phyloP scores from a whole-genome alignment of 2,113 vertebrate species.

The Coracopsis vasa region DNA sequence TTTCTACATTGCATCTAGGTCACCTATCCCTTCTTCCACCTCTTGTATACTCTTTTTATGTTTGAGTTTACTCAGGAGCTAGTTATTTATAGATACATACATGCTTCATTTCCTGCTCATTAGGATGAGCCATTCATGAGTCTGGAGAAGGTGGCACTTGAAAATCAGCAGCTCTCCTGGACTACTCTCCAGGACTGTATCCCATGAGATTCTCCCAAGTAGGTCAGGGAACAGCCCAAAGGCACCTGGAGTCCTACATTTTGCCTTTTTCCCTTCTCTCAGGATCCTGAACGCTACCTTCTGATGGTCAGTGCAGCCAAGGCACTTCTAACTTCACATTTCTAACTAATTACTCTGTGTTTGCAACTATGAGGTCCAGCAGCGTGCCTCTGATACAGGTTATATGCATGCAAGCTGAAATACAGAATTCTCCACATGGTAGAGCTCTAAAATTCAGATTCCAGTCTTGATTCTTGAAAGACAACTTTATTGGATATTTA shows the following conservation, averaged over 20 bases:
- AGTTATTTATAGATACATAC: neutral
- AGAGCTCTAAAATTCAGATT: neutral
- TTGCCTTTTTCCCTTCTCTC: neutral
- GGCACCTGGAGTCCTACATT: neutral
- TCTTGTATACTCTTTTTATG: neutral
- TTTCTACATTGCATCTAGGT: neutral
- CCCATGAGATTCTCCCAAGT: neutral
- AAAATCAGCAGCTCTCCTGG: neutral
- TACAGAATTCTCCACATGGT: fast-evolving
- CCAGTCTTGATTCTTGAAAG: neutral
- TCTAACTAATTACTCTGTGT: neutral
- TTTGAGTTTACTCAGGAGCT: neutral
- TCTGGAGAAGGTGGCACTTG: neutral
- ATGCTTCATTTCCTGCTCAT: neutral
- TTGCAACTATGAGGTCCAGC: neutral
- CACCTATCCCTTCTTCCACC: neutral
- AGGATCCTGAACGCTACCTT: neutral
- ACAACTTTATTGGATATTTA: neutral
- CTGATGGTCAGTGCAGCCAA: neutral
- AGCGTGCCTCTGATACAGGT: neutral
- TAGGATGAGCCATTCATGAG: neutral
- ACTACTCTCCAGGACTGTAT: neutral
- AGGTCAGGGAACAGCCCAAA: neutral
- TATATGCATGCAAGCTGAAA: neutral
- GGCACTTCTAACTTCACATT: neutral